Percentiles rank a stretch among this genome's conserved stretches.
phyloP scores from a whole-genome alignment of 2,888 invertebrate genomes.

The Bembecia ichneumoniformis region DNA sequence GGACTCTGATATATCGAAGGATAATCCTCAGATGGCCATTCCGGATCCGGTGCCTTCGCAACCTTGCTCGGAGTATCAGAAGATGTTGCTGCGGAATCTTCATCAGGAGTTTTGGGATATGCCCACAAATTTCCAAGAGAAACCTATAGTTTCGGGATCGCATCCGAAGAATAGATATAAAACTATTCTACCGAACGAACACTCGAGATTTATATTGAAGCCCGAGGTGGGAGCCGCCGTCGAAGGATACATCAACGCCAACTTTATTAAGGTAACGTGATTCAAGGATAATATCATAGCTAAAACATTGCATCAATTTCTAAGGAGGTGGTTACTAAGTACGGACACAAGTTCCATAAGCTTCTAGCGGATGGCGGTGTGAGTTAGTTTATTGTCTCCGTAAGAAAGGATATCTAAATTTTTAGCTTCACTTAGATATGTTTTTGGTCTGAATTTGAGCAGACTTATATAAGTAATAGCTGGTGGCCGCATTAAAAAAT shows the following conservation, averaged over 20 bases:
- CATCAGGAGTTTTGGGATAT: conserved; percentile 94
- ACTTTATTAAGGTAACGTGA: conserved; percentile 85
- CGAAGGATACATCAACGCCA: conserved; percentile 93
- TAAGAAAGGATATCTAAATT: too few relatives aligned
- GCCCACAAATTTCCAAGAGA: conserved; percentile 92
- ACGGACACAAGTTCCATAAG: too few relatives aligned
- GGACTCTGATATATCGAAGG: conserved; percentile 28
- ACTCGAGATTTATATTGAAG: conserved; percentile 83
- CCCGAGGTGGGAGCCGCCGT: conserved; percentile 54
- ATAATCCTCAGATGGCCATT: conserved; percentile 51
- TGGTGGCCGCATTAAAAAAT: too few relatives aligned
- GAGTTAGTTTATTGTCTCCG: too few relatives aligned
- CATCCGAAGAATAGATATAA: conserved; percentile 92
- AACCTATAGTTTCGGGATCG: conserved; percentile 89
- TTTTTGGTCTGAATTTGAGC: too few relatives aligned
- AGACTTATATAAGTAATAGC: too few relatives aligned
- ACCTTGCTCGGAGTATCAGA: conserved; percentile 75
- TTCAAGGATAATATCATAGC: too few relatives aligned
- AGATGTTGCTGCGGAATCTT: conserved; percentile 75
- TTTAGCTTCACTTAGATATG: too few relatives aligned
- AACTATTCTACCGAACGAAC: conserved; percentile 91
- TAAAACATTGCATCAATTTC: too few relatives aligned
- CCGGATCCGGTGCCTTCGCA: conserved; percentile 42
- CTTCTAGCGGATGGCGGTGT: too few relatives aligned
- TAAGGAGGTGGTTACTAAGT: too few relatives aligned